These are phyloP conservation scores for Drosophila kohkoa DNA, from an alignment of 1,140 invertebrate genomes.

Conservation along the genomic window DNA sequence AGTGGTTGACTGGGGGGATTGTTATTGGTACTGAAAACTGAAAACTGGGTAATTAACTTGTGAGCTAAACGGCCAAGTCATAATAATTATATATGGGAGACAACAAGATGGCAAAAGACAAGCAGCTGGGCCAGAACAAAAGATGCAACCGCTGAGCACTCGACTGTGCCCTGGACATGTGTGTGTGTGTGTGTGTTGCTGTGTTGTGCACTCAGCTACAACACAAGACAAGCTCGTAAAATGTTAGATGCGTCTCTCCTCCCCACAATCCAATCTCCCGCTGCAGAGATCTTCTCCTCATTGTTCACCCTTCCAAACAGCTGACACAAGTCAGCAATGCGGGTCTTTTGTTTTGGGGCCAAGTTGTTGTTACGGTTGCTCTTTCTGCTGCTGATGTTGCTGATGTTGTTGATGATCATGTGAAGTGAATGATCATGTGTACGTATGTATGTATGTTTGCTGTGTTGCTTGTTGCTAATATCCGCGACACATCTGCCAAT, in stretches of 20 bases:
- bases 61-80: conserved; percentile 74
- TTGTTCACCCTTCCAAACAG: conserved; percentile 18
- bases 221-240: conserved; percentile 66
- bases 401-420: conserved; percentile 3
- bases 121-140: conserved; percentile 58
- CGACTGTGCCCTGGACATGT: conserved; percentile 37
- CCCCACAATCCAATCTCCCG: background rate
- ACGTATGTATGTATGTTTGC: background rate
- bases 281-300: conserved; percentile 7
- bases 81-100: conserved; percentile 63
- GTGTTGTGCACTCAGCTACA: conserved; percentile 46
- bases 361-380: conserved; percentile 3
- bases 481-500: conserved; percentile 80
- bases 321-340: conserved; percentile 10
- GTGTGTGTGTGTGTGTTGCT: conserved; percentile 42
- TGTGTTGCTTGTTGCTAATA: conserved; percentile 57
- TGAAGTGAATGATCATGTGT: conserved; percentile 10
- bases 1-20: conserved; percentile 41
- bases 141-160: conserved; percentile 34
- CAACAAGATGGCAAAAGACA: conserved; percentile 54
- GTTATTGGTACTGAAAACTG: conserved; percentile 18
- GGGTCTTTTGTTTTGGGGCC: conserved; percentile 43
- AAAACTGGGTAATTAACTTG: conserved; percentile 73
- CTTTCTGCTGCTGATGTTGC: background rate
- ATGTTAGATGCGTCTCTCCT: conserved; percentile 28